phyloP scores from a whole-genome alignment of 1,140 invertebrate genomes.

The Rhynchophorus ferrugineus region DNA sequence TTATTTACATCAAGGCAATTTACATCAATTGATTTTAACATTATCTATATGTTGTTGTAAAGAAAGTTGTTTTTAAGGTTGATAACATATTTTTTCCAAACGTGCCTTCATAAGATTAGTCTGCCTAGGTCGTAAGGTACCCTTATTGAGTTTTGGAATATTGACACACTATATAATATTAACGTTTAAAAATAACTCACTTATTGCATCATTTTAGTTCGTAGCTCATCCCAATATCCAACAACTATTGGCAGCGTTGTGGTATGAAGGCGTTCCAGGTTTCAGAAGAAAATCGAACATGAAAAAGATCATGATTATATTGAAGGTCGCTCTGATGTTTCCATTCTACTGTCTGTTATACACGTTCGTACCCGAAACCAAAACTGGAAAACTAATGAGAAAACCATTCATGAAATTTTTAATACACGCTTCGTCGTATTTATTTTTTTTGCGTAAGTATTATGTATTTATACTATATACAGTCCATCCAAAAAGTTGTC shows the following conservation, averaged over 20 bases:
- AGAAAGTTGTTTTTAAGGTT: no score
- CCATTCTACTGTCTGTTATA: slow-evolving; percentile 80
- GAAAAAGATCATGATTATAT: slow-evolving; percentile 63
- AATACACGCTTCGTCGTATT: slow-evolving; percentile 83
- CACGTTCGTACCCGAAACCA: slow-evolving; percentile 68
- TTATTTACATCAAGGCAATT: no score
- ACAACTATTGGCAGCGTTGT: slow-evolving; percentile 81
- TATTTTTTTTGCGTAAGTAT: slow-evolving; percentile 80
- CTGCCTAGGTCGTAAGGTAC: no score
- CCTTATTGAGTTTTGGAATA: no score
- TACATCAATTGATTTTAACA: no score
- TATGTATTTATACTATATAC: slow-evolving; percentile 7
- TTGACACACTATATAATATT: no score
- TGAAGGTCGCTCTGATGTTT: slow-evolving; percentile 70
- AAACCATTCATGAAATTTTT: slow-evolving; percentile 94
- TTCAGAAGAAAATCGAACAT: slow-evolving; percentile 68
- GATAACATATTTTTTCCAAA: no score
- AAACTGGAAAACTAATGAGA: slow-evolving; percentile 68
- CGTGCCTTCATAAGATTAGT: no score
- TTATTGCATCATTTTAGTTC: no score
- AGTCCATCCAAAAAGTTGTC: no score
- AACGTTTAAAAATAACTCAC: no score
- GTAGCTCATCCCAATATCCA: slow-evolving; percentile 91
- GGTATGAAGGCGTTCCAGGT: slow-evolving; percentile 87
- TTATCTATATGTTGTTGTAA: no score